Evolutionary conservation across 1,140 invertebrate species (phyloP).

Genomic region (Tetragnatha versicolor): DNA sequence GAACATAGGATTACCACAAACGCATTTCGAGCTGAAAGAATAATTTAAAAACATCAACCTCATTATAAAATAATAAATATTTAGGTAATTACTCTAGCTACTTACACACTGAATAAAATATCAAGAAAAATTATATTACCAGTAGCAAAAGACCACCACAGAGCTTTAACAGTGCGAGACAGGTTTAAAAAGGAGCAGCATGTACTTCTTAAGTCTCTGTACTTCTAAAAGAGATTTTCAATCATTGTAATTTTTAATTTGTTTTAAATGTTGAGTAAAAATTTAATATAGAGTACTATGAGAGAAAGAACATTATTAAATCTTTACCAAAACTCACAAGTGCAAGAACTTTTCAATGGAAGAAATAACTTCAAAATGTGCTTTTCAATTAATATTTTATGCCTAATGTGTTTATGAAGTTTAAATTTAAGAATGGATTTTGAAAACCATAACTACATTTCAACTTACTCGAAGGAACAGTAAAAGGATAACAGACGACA

Average conservation of each 20-base stretch:
- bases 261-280: not conserved
- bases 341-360: too few species aligned
- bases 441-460: not conserved
- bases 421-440: too few species aligned
- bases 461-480: slow-evolving; percentile 28
- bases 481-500: slow-evolving; percentile 22
- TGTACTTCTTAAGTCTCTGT: slow-evolving; percentile 31
- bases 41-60: not conserved
- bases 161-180: slow-evolving; percentile 1
- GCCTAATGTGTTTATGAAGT: too few species aligned
- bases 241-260: not conserved
- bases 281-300: not conserved
- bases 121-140: not conserved
- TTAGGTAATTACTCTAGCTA: not conserved
- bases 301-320: too few species aligned
- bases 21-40: slow-evolving; percentile 76
- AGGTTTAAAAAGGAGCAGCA: slow-evolving; percentile 3
- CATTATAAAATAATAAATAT: not conserved
- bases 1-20: slow-evolving; percentile 77
- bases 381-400: too few species aligned
- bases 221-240: slow-evolving; percentile 22
- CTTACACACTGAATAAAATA: not conserved
- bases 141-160: slow-evolving; percentile 43
- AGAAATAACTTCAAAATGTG: too few species aligned
- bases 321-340: too few species aligned